phyloP scores from a whole-genome alignment of 1,140 invertebrate species.

The Matsumurasca onukii region DNA sequence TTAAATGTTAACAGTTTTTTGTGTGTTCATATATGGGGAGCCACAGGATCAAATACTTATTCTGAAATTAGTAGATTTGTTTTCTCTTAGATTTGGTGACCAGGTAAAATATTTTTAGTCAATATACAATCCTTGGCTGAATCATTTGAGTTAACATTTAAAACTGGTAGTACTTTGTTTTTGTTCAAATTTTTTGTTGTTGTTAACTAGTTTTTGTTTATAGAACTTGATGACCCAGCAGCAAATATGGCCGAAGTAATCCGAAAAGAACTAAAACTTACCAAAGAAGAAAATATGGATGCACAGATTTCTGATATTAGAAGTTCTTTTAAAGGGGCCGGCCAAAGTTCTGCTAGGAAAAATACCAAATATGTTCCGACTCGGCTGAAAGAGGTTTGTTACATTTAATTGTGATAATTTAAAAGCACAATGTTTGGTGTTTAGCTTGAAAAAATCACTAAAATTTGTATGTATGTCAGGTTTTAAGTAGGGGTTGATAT shows the following conservation, averaged over 20 bases:
- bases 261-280: slow-evolving; percentile 31
- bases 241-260: slow-evolving; percentile 35
- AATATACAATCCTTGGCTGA: too few relatives aligned
- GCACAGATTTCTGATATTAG: slow-evolving; percentile 36
- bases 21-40: neutral
- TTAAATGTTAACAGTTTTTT: neutral
- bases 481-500: too few relatives aligned
- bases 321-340: slow-evolving; percentile 44
- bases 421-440: neutral
- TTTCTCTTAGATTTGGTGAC: too few relatives aligned
- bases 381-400: slow-evolving; percentile 48
- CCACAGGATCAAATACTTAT: neutral
- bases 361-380: slow-evolving; percentile 47
- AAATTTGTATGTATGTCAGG: too few relatives aligned
- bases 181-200: too few relatives aligned
- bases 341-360: slow-evolving; percentile 40
- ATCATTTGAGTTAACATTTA: too few relatives aligned
- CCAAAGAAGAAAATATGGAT: slow-evolving; percentile 27
- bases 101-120: too few relatives aligned
- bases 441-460: neutral
- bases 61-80: neutral
- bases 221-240: slow-evolving; percentile 42
- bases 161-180: too few relatives aligned
- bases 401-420: neutral
- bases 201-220: too few relatives aligned